A percentile compares a stretch with the other conserved stretches of the same genome.
phyloP scores from a whole-genome alignment of 1,140 invertebrate genomes.

The Drosophila mayri region DNA sequence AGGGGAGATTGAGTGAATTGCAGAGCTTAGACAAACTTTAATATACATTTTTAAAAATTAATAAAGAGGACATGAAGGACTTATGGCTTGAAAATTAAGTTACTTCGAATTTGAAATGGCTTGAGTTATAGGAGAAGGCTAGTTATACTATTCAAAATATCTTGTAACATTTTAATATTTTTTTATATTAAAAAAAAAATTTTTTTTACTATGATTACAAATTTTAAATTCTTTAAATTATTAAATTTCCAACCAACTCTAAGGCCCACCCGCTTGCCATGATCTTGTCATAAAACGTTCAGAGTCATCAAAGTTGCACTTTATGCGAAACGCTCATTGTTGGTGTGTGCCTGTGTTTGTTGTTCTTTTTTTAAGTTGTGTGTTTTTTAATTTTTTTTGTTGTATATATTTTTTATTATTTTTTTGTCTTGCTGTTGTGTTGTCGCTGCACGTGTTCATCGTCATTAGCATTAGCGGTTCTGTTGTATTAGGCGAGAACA shows the following conservation, averaged over 20 bases:
- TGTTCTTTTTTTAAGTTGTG: slow-evolving; percentile 31
- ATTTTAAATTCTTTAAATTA: too few species aligned
- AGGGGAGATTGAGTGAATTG: not conserved
- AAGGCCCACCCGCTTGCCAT: slow-evolving; percentile 11
- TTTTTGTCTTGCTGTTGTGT: slow-evolving; percentile 18
- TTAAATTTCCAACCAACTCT: not conserved
- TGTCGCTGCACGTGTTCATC: slow-evolving; percentile 64
- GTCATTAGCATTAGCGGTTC: slow-evolving; percentile 77
- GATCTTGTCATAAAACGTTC: slow-evolving; percentile 83
- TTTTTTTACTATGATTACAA: not conserved
- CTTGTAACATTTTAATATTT: not conserved
- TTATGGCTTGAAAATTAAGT: not conserved
- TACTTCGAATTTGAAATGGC: not conserved
- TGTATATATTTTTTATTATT: slow-evolving; percentile 15
- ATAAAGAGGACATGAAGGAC: too few species aligned
- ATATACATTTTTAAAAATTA: not conserved
- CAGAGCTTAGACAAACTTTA: not conserved
- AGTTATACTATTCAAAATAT: not conserved
- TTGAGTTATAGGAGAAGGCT: not conserved
- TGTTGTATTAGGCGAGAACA: slow-evolving; percentile 82
- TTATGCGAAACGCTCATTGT: slow-evolving; percentile 74
- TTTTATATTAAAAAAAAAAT: not conserved
- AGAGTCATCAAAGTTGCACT: slow-evolving; percentile 82
- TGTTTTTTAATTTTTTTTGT: slow-evolving; percentile 25
- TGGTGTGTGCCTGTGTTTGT: slow-evolving; percentile 18